These are phyloP conservation scores for Enteromius fasciolatus DNA, from an alignment of 2,797 vertebrate genomes.

Conservation along the genomic window DNA sequence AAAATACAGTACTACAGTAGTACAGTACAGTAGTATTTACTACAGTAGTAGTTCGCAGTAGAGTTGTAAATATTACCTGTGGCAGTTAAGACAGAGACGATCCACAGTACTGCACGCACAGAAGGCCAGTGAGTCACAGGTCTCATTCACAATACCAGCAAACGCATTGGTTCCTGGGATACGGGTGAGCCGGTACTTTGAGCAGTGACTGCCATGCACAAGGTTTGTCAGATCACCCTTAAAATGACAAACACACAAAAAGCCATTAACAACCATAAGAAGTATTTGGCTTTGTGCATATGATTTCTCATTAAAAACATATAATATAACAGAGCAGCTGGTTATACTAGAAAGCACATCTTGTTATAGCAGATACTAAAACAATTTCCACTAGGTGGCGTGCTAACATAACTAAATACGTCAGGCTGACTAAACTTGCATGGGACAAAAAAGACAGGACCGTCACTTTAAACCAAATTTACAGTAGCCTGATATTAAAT, in stretches of 20 bases:
- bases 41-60: background rate
- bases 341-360: background rate
- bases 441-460: accelerated
- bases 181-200: conserved; percentile 91
- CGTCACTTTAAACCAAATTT: background rate
- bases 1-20: too few relatives aligned
- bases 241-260: background rate
- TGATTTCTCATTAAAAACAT: background rate
- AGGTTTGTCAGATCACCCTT: conserved; percentile 98
- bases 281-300: background rate
- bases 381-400: conserved; percentile 63
- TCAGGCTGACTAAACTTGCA: background rate
- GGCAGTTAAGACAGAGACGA: conserved; percentile 97
- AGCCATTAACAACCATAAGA: background rate
- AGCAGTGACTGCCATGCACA: conserved; percentile 96
- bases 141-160: conserved; percentile 96
- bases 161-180: conserved; percentile 97
- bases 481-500: background rate
- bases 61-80: conserved; percentile 80
- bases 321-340: background rate
- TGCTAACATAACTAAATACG: conserved; percentile 34
- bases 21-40: too few relatives aligned
- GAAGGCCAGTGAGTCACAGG: conserved; percentile 95
- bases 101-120: conserved; percentile 98
- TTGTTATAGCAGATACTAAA: conserved; percentile 28